Evolutionary conservation across 2,888 invertebrate species (phyloP).

Genomic region (Eucera pruinosa): DNA sequence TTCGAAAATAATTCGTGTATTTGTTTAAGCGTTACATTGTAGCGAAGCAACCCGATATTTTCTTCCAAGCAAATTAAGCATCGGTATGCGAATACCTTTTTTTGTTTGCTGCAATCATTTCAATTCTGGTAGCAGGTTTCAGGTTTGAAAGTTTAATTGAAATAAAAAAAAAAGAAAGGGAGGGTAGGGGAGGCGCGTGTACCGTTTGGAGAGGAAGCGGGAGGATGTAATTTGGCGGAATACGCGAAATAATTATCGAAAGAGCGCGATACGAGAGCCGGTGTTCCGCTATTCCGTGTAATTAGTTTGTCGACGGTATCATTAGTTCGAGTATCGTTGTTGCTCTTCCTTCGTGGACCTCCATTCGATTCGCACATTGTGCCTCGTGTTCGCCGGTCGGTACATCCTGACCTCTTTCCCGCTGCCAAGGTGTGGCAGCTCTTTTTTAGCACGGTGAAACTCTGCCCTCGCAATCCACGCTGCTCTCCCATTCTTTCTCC

Average conservation of each 20-base stretch:
- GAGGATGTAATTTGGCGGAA: constrained; percentile 26
- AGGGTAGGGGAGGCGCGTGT: neutral
- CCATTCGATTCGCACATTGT: constrained; percentile 55
- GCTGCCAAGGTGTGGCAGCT: constrained; percentile 52
- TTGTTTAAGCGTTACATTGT: too few relatives aligned
- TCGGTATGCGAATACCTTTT: too few relatives aligned
- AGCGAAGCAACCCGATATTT: too few relatives aligned
- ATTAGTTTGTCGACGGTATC: constrained; percentile 58
- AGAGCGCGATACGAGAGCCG: constrained; percentile 41
- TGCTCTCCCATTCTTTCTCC: too few relatives aligned
- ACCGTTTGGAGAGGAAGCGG: constrained; percentile 20
- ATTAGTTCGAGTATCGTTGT: constrained; percentile 64
- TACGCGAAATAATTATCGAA: constrained; percentile 47
- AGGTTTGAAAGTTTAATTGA: neutral
- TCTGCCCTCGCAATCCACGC: too few relatives aligned
- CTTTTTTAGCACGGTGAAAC: constrained; percentile 3
- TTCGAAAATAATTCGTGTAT: too few relatives aligned
- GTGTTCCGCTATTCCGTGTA: constrained; percentile 53
- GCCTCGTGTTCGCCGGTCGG: constrained; percentile 52
- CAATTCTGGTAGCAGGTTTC: neutral
- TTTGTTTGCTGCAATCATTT: too few relatives aligned
- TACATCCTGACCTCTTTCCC: constrained; percentile 60
- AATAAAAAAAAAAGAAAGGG: neutral
- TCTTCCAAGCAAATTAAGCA: too few relatives aligned
- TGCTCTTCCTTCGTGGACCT: constrained; percentile 63